phyloP scores from a whole-genome alignment of 1,140 invertebrate species.

The Drosophila micromelanica region DNA sequence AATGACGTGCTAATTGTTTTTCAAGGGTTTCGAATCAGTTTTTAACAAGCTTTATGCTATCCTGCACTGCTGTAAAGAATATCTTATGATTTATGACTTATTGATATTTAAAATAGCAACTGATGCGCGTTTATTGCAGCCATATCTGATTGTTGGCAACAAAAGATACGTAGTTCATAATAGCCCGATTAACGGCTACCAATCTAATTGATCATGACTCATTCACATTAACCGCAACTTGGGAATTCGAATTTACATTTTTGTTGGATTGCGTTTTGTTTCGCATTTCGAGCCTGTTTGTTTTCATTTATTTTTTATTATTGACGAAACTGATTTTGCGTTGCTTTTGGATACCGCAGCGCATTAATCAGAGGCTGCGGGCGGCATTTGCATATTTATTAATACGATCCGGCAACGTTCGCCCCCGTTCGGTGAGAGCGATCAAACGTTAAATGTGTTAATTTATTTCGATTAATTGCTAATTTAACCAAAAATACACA shows the following conservation, averaged over 20 bases:
- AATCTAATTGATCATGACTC: constrained; percentile 20
- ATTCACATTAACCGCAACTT: constrained; percentile 3
- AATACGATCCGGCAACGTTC: constrained; percentile 13
- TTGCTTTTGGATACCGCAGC: constrained; percentile 8
- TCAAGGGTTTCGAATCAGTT: not conserved
- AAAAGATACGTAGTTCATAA: constrained; percentile 12
- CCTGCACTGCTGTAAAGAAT: not conserved
- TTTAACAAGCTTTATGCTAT: not conserved
- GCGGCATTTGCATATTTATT: constrained; percentile 33
- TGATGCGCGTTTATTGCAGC: not conserved
- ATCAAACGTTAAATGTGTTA: constrained; percentile 56
- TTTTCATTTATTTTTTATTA: not conserved
- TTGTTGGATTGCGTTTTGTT: constrained; percentile 6
- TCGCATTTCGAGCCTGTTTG: constrained; percentile 15
- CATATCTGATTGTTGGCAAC: constrained; percentile 16
- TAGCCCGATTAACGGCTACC: constrained; percentile 16
- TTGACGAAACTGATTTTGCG: constrained; percentile 34
- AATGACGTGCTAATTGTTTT: not conserved
- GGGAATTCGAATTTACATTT: constrained; percentile 25
- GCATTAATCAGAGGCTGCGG: constrained; percentile 43
- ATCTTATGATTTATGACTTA: constrained; percentile 9
- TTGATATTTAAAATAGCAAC: constrained; percentile 4
- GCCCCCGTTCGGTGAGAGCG: constrained; percentile 7
- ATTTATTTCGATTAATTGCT: constrained; percentile 76
- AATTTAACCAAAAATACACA: constrained; percentile 54